A percentile compares a stretch with the other conserved stretches of the same genome.
Conservation (phyloP, 2,888 invertebrate species). For the Heliconius erato region DNA sequence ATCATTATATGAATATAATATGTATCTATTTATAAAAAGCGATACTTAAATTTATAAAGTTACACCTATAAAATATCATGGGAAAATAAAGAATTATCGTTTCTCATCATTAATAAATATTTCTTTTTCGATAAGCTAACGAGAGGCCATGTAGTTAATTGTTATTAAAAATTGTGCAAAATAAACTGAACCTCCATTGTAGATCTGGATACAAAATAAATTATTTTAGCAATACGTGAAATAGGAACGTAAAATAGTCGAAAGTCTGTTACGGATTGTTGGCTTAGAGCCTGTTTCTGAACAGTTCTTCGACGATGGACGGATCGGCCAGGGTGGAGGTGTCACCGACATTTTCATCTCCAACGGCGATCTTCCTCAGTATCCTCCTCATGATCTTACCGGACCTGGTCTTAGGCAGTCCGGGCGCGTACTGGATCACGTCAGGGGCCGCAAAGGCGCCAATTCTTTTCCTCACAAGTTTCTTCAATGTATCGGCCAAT, state of each 20-base stretch:
- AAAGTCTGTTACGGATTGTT: background rate
- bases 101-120: slow-evolving; percentile 12
- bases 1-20: slow-evolving; percentile 24
- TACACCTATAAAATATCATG: slow-evolving; percentile 15
- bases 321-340: slow-evolving; percentile 97
- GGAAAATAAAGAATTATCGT: background rate
- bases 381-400: slow-evolving; percentile 99
- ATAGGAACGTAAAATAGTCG: slow-evolving; percentile 28
- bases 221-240: slow-evolving; percentile 22
- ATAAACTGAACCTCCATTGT: slow-evolving; percentile 1
- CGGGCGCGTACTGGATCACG: slow-evolving; percentile 96
- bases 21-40: background rate
- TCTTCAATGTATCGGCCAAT: slow-evolving; percentile 90
- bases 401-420: slow-evolving; percentile 97
- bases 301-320: slow-evolving; percentile 92
- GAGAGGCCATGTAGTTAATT: slow-evolving; percentile 1
- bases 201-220: slow-evolving; percentile 18
- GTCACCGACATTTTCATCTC: slow-evolving; percentile 96
- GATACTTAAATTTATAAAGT: background rate
- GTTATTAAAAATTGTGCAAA: slow-evolving; percentile 24
- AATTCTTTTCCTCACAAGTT: slow-evolving; percentile 94
- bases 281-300: slow-evolving; percentile 88
- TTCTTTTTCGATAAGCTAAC: slow-evolving; percentile 8
- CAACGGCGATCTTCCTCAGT: slow-evolving; percentile 95
- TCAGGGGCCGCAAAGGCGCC: slow-evolving; percentile 99